These are phyloP conservation scores for Sarcophaga rosellei DNA, from an alignment of 2,888 invertebrate genomes.

Conservation along the genomic window DNA sequence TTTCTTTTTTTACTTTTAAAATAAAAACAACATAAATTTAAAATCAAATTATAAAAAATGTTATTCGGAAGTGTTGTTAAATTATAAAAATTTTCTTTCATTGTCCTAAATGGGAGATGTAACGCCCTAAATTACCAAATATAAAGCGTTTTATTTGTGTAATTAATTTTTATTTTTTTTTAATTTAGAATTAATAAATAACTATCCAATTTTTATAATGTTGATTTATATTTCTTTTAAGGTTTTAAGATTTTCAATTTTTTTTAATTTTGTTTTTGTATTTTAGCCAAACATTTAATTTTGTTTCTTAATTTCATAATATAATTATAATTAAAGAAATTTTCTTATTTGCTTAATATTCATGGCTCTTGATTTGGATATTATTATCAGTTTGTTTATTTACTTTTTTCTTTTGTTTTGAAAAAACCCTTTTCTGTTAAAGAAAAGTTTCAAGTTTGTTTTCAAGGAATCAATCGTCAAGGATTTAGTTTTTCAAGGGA, in stretches of 20 bases:
- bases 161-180: constrained; percentile 39
- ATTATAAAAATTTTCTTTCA: background rate
- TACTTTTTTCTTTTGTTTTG: background rate
- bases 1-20: constrained; percentile 31
- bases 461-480: background rate
- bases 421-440: constrained; percentile 47
- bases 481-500: constrained; percentile 18
- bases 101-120: background rate
- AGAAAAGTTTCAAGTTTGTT: constrained; percentile 10
- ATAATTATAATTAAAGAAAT: constrained; percentile 41
- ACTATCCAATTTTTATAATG: constrained; percentile 61
- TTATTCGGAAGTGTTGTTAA: background rate
- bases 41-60: background rate
- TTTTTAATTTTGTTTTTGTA: constrained; percentile 26
- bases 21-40: background rate
- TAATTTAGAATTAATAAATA: constrained; percentile 59
- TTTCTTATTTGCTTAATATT: constrained; percentile 25
- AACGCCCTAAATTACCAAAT: constrained; percentile 62
- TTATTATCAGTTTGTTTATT: constrained; percentile 22
- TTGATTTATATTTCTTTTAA: constrained; percentile 33
- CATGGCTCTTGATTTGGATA: background rate
- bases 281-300: constrained; percentile 59
- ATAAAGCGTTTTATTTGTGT: constrained; percentile 43
- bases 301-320: constrained; percentile 31
- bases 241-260: constrained; percentile 22